These are phyloP conservation scores for silkworm (Bombyx mori) DNA, from an alignment of 1,140 invertebrate species.

Conservation along the genomic window DNA sequence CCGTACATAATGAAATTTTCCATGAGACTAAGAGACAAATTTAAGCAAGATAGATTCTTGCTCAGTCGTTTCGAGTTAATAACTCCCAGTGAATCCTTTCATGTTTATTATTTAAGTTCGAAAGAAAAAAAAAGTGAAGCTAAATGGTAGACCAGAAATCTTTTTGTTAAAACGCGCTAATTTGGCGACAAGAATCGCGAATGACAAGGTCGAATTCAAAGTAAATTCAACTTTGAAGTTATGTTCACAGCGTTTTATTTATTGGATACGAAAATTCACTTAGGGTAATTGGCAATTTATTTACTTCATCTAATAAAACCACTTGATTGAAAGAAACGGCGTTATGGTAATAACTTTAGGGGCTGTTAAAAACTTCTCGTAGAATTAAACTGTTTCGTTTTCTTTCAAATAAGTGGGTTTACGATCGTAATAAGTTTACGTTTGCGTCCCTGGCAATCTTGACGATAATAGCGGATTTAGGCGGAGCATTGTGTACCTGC, in stretches of 20 bases:
- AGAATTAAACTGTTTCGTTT: background rate
- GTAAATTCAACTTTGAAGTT: conserved; percentile 3
- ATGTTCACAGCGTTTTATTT: background rate
- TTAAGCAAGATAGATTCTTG: conserved; percentile 12
- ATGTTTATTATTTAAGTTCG: conserved; percentile 19
- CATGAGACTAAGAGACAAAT: conserved; percentile 14
- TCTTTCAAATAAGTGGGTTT: conserved; percentile 4
- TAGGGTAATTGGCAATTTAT: background rate
- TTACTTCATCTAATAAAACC: background rate
- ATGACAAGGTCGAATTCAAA: conserved; percentile 17
- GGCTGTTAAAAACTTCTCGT: background rate
- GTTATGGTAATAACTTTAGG: background rate
- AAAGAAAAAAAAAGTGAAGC: conserved; percentile 27
- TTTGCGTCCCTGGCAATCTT: conserved; percentile 1
- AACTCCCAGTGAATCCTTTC: conserved; percentile 15
- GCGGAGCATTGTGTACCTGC: background rate
- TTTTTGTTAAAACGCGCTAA: conserved; percentile 28
- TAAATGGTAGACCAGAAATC: conserved; percentile 14
- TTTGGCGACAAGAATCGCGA: conserved; percentile 27
- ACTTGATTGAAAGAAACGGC: background rate
- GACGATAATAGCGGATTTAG: conserved; percentile 11
- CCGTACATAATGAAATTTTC: conserved; percentile 14
- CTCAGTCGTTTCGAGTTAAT: conserved; percentile 16
- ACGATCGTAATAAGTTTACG: conserved; percentile 7
- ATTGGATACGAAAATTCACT: background rate